Base-by-base conservation (phyloP, 30 jellyfish, hydroid and myxozoan genomes). In the Nemopilema nomurai region DNA sequence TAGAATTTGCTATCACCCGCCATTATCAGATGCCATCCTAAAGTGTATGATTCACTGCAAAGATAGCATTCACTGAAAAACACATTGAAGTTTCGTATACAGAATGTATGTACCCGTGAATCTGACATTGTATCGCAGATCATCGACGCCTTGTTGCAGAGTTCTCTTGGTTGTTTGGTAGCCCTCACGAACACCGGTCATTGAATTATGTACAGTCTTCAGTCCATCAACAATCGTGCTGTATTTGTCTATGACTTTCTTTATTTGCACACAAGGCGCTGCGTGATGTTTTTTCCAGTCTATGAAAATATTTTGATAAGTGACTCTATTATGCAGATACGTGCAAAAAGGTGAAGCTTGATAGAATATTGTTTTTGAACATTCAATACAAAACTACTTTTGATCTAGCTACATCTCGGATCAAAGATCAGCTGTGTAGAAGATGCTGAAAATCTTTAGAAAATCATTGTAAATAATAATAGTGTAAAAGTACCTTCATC, bases 401-500 rank as follows among this genome's bases (percentile, higher is more conserved):
- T n/a, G n/a, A n/a, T n/a, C n/a, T n/a, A n/a, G n/a, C n/a, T n/a
- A n/a, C n/a, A n/a, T n/a, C n/a, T n/a, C n/a, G n/a, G n/a, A n/a
- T n/a, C n/a, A n/a, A n/a, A n/a, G n/a, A n/a, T n/a, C n/a, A n/a
- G n/a, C n/a, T n/a, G n/a, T n/a, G n/a, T n/a, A n/a, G n/a, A n/a
- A n/a, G n/a, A n/a, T n/a, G n/a, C n/a, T n/a, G n/a, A n/a, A n/a
- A n/a, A n/a, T n/a, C n/a, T n/a, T n/a, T n/a, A n/a, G n/a, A n/a
- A n/a, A n/a, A n/a, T n/a, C n/a, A n/a, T n/a, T n/a, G n/a, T n/a
- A n/a, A n/a, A n/a, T n/a, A n/a, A n/a, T n/a, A n/a, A n/a, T n/a
- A n/a, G n/a, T n/a, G n/a, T n/a, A n/a, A n/a, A n/a, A n/a, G n/a
- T 62, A 79, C 89, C 89, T 79, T 79, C 89, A 25, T 79, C 80